Evolutionary conservation across 2,888 invertebrate species (phyloP), one percentile per base, ranked within the genome.

Genomic region (Diogma glabrata): DNA sequence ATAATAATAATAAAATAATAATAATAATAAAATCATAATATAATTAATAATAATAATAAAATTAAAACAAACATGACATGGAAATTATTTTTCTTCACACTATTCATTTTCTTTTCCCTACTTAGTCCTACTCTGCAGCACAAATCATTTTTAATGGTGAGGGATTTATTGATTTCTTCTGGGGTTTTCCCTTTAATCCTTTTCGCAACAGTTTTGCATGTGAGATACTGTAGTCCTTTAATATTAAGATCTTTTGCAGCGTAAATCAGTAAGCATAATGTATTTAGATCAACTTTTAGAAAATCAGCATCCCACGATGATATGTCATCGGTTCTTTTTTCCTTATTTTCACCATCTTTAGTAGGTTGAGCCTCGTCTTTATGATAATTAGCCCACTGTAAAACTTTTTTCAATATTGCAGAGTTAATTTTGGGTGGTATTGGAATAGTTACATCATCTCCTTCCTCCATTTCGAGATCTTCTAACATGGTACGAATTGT

Each of bases 301-400:
- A 99, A 99, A 68, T 99, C 97, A 0, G 94, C 92, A 74, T 99
- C 99, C 99, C 99, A 99, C 0, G 93, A 92, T 20, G 91, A 91
- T 59, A 99, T 99, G 65, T 99, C 97, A 67, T 99, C 97, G 1
- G 97, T 97, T n/a, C 97, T 76, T 64, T 96, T 97, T 65, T 95
- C 94, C 67, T 92, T 92, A 69, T 91, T 93, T 66, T 97, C 96
- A 64, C 96, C 95, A 62, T 99, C 96, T 69, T 95, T 95, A 8
- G 93, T 88, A 61, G 91, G 84, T 52, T 93, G 90, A 20, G 94
- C 92, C 67, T 99, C 97, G 63, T 99, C 87, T 72, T 92, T 91
- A 67, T 93, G 92, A 61, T 89, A 91, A 0, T 87, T 89, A 1
- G 91, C 90, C 91, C 91, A 92, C 57, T 89, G 87, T 56, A 92